phyloP scores from a whole-genome alignment of 1,140 invertebrate species.

The Brachionus rubens region DNA sequence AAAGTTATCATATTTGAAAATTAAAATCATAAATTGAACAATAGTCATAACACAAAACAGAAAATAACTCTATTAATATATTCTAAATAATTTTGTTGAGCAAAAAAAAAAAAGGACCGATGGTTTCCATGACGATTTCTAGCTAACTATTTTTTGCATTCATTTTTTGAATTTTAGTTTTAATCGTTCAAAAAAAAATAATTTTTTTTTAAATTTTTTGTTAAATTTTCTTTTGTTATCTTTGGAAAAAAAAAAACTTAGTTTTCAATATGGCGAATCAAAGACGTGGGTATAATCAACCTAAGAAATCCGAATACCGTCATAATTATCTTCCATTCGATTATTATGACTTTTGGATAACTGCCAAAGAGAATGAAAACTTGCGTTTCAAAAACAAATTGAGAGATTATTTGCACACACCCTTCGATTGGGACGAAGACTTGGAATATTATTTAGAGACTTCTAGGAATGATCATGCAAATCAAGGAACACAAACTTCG shows the following conservation, averaged over 20 bases:
- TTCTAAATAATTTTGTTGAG: too few species aligned
- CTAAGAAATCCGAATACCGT: slow-evolving; percentile 40
- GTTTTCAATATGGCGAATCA: slow-evolving; percentile 15
- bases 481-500: slow-evolving; percentile 22
- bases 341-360: slow-evolving; percentile 46
- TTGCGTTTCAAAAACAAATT: slow-evolving; percentile 43
- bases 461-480: neutral
- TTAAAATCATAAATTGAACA: neutral
- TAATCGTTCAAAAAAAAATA: neutral
- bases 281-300: neutral
- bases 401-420: slow-evolving; percentile 46
- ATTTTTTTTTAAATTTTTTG: neutral
- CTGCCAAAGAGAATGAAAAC: slow-evolving; percentile 41
- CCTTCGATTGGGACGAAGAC: slow-evolving; percentile 44
- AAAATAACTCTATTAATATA: too few species aligned
- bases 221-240: neutral
- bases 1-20: too few species aligned
- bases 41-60: slow-evolving; percentile 12
- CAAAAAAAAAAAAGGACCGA: slow-evolving; percentile 19
- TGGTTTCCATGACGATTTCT: slow-evolving; percentile 23
- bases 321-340: slow-evolving; percentile 38
- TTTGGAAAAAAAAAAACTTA: too few species aligned
- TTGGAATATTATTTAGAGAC: neutral
- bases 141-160: neutral
- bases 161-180: slow-evolving; percentile 20